Percentiles rank a stretch among this genome's conserved stretches.
Conservation (phyloP, 2,797 vertebrate species). For the Balearica regulorum region DNA sequence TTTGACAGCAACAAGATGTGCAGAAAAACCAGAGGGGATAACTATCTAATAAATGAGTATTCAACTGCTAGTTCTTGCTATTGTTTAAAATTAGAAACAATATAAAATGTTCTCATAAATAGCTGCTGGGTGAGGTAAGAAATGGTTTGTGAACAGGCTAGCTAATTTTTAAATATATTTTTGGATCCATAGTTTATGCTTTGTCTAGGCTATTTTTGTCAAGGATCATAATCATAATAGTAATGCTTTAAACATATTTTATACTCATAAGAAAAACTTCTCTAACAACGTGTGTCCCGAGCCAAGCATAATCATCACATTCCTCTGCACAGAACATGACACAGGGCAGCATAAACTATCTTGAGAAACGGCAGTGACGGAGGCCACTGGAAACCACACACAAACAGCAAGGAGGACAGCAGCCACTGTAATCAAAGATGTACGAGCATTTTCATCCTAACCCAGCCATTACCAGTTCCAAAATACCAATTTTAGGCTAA, state of each 20-base stretch:
- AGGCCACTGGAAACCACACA: background rate
- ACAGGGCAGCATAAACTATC: background rate
- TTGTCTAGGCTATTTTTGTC: constrained; percentile 51
- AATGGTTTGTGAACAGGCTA: constrained; percentile 9
- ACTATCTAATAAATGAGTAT: constrained; percentile 39
- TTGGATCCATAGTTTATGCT: constrained; percentile 39
- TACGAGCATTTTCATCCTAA: background rate
- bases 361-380: background rate
- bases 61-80: constrained; percentile 4
- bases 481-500: background rate
- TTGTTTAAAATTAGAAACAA: constrained; percentile 55
- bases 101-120: constrained; percentile 53
- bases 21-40: constrained; percentile 16
- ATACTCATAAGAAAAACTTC: background rate
- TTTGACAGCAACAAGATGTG: constrained; percentile 30
- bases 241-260: background rate
- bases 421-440: background rate
- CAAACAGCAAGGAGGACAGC: background rate
- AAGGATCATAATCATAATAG: background rate
- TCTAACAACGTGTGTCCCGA: background rate
- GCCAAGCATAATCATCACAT: background rate
- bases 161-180: constrained; percentile 49
- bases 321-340: background rate
- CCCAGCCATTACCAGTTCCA: background rate
- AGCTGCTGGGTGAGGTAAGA: constrained; percentile 58